phyloP scores from a whole-genome alignment of 2,797 vertebrate genomes.

The Scarus forsteni region DNA sequence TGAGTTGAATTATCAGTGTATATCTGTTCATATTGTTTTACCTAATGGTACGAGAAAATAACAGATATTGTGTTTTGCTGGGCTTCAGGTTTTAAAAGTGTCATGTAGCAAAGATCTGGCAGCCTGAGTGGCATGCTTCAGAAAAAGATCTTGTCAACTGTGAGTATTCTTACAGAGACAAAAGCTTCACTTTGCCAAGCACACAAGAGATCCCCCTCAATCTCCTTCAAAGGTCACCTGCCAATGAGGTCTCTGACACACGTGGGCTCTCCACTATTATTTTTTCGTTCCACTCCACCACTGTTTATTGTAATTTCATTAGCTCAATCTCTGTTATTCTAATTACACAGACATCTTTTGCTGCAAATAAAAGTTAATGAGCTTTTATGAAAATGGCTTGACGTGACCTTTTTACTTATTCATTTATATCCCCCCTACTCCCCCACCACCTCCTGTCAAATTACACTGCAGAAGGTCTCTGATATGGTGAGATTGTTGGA shows the following conservation, averaged over 20 bases:
- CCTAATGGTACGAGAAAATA: no score
- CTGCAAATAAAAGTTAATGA: conserved; percentile 83
- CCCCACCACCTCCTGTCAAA: conserved; percentile 38
- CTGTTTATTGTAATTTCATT: conserved; percentile 78
- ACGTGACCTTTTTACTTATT: conserved; percentile 82
- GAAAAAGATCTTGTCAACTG: no score
- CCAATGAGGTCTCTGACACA: conserved; percentile 55
- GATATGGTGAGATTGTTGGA: conserved; percentile 7
- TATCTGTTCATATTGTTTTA: no score
- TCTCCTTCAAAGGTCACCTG: conserved; percentile 75
- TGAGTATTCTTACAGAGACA: not conserved
- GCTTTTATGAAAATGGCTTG: conserved; percentile 81
- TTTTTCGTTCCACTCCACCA: conserved; percentile 67
- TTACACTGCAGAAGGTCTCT: conserved; percentile 22
- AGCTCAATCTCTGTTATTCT: conserved; percentile 79
- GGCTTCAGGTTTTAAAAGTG: no score
- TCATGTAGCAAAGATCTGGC: no score
- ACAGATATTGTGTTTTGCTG: no score
- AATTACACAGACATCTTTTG: conserved; percentile 79
- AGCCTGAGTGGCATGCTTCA: no score
- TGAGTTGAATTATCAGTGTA: no score
- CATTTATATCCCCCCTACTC: conserved; percentile 47
- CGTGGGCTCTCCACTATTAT: conserved; percentile 56
- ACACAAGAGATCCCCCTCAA: conserved; percentile 35
- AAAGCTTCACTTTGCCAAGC: conserved; percentile 10